A percentile compares a stretch with the other conserved stretches of the same genome.
Evolutionary conservation across 2,797 vertebrate species (phyloP).

Genomic region (Amblyraja radiata): DNA sequence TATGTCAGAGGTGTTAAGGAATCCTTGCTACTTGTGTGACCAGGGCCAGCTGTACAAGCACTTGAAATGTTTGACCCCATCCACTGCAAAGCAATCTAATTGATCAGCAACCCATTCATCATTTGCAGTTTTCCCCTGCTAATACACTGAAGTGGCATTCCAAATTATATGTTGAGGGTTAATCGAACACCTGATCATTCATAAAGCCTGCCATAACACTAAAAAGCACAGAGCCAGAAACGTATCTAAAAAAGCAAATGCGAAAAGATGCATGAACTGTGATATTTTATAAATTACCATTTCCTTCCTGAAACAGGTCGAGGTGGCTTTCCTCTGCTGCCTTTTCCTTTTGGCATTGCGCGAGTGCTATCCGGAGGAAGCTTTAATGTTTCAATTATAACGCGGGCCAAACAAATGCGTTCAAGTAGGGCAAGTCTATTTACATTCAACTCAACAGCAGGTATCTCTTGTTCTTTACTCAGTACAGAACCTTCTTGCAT

Average conservation of each 20-base stretch:
- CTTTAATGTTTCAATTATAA: slow-evolving; percentile 66
- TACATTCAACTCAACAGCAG: slow-evolving; percentile 48
- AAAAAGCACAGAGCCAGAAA: not conserved
- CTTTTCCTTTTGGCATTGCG: slow-evolving; percentile 52
- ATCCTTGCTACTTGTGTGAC: not conserved
- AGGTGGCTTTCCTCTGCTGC: slow-evolving; percentile 61
- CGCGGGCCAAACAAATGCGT: slow-evolving; percentile 61
- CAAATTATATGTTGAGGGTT: not conserved
- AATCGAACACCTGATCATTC: not conserved
- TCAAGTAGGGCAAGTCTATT: slow-evolving; percentile 66
- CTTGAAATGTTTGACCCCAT: not conserved
- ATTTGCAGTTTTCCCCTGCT: no score
- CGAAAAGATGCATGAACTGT: not conserved
- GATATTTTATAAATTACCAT: slow-evolving; percentile 57
- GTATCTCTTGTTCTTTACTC: slow-evolving; percentile 19
- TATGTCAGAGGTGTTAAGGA: not conserved
- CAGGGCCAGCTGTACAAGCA: not conserved
- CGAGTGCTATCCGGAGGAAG: slow-evolving; percentile 51
- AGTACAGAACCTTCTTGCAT: slow-evolving; percentile 34
- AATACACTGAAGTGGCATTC: not conserved
- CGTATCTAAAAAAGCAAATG: not conserved
- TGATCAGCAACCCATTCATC: not conserved
- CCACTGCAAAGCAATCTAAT: not conserved
- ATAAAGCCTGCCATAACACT: not conserved
- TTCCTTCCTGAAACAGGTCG: slow-evolving; percentile 58